phyloP scores from a whole-genome alignment of 2,797 vertebrate species.

The Siniperca undulata region DNA sequence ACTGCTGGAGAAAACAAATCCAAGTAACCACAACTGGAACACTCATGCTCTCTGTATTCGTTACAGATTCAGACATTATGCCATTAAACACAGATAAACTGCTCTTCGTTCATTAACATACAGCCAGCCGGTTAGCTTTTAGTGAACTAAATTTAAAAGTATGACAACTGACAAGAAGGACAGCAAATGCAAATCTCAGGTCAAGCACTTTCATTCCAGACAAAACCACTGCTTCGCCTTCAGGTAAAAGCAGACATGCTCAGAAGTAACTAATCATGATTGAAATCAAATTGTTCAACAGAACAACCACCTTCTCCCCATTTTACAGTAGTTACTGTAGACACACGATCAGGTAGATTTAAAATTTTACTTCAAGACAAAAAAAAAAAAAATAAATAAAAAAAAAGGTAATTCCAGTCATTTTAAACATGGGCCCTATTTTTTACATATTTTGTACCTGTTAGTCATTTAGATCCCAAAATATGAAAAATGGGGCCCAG shows the following conservation, averaged over 20 bases:
- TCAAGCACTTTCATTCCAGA: not conserved
- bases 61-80: not conserved
- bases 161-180: not conserved
- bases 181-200: not conserved
- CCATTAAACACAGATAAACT: not conserved
- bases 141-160: not conserved
- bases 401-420: too few species aligned
- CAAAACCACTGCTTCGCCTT: not conserved
- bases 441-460: too few species aligned
- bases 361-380: not conserved
- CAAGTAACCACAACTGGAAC: not conserved
- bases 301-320: not conserved
- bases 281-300: constrained; percentile 7
- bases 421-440: too few species aligned
- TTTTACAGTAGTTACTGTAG: not conserved
- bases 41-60: not conserved
- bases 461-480: too few species aligned
- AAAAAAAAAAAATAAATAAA: too few species aligned
- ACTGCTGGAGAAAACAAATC: not conserved
- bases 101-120: not conserved
- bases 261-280: not conserved
- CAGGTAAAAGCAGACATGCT: not conserved
- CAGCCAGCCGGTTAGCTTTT: not conserved
- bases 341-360: not conserved
- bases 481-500: too few species aligned